Conservation (phyloP, 2,113 vertebrate species). For the Barnardius zonarius region DNA sequence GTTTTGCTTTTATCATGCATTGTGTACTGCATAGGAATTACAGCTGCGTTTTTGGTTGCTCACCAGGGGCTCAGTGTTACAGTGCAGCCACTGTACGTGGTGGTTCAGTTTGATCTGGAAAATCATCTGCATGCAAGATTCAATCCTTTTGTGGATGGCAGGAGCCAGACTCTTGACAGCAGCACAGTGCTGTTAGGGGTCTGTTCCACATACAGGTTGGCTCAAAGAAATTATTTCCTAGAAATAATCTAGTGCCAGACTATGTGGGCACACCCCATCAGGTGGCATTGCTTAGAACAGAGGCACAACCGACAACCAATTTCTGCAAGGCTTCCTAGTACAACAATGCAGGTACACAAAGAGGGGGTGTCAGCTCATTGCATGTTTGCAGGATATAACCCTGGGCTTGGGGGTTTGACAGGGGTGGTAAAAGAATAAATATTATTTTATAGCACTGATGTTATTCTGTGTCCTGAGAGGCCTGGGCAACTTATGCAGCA, state of each 20-base stretch:
- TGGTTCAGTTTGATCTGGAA: neutral
- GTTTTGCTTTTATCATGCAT: neutral
- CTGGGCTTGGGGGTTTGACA: neutral
- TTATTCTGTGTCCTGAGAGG: neutral
- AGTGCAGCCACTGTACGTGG: neutral
- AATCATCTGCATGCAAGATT: neutral
- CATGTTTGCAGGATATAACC: neutral
- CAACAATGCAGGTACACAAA: neutral
- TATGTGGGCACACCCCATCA: neutral
- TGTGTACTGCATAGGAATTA: neutral
- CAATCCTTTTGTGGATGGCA: neutral
- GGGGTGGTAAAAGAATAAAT: neutral
- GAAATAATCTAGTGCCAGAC: neutral
- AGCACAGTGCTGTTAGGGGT: neutral
- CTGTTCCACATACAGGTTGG: neutral
- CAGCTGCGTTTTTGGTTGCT: neutral
- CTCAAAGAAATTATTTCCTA: neutral
- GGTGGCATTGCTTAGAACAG: neutral
- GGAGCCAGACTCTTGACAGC: neutral
- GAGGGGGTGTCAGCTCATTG: neutral
- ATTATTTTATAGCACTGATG: neutral
- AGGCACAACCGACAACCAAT: neutral
- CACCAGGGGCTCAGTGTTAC: neutral
- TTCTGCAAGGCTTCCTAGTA: neutral
- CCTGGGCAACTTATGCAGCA: neutral